Base-by-base conservation (phyloP, 2,113 vertebrate genomes). In the Globicephala melas region DNA sequence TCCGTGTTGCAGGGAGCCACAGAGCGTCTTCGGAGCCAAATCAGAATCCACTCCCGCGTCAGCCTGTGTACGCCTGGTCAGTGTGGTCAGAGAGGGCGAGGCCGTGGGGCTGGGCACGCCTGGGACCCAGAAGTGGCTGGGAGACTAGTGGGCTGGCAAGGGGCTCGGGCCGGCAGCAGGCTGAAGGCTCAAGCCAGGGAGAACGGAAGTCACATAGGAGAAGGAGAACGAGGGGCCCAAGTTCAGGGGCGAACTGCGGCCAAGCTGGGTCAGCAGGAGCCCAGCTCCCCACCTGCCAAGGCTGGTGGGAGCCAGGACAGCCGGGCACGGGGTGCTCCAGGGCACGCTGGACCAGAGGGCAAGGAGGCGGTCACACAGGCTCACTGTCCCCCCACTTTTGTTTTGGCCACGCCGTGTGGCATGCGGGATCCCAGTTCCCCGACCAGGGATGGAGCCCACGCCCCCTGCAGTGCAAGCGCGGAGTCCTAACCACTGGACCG, bases 41-140 rank as follows among this genome's bases (percentile, higher is more conserved):
- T 26, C 36, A 3, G 70, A 26, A 73, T 73, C 21, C 36, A 14
- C 3, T 3, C 12, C 0, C 0, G 8, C 4, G 2, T 31, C 8
- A 47, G 73, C 41, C 41, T 31, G 14, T 31, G 26, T 6, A 2
- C 11, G 14, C 62, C 28, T 18, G 73, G 73, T 9, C 73, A 18
- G 41, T 17, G 71, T 44, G 41, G 25, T 31, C 73, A 47, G 41
- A 31, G 11, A 26, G 41, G 26, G 8, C 14, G 26, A 31, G 41
- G 73, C 26, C 41, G 2, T 8, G 25, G 73, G 6, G 73, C 41
- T 14, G 1, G 73, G 73, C 26, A 5, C 14, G 11, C 74, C 44
- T 17, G 4, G 63, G 15, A 76, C 73, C 44, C 2, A 3, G 74
- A 77, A 3, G 60, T 23, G 23, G 44, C 74, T 33, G 15, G 28